phyloP scores from a whole-genome alignment of 2,113 vertebrate species.

The Megaceryle torquata region DNA sequence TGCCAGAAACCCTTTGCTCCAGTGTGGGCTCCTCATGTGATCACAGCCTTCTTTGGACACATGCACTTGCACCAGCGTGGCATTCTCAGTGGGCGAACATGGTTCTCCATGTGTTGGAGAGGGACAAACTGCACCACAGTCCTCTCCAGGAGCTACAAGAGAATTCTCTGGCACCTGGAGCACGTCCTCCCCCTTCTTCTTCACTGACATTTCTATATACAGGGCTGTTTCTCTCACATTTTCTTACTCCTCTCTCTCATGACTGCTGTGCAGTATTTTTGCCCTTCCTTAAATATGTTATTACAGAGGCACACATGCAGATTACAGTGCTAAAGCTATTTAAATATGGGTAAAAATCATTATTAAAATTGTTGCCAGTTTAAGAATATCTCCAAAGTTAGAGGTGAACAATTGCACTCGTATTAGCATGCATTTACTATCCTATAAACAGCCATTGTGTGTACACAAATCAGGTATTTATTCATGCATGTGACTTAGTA shows the following conservation, averaged over 20 bases:
- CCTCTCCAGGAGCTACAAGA: neutral
- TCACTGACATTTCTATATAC: too few relatives aligned
- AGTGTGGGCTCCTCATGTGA: rapidly evolving
- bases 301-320: neutral
- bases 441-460: neutral
- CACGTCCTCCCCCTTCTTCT: neutral
- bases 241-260: neutral
- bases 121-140: rapidly evolving
- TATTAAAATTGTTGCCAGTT: neutral
- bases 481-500: neutral
- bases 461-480: neutral
- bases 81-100: neutral
- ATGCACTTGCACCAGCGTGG: rapidly evolving
- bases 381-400: neutral
- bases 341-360: neutral
- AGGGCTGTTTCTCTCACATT: neutral
- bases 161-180: neutral
- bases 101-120: too few relatives aligned
- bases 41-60: neutral
- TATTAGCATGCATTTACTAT: neutral
- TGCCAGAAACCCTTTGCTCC: neutral
- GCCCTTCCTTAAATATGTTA: neutral
- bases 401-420: neutral
- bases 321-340: neutral
- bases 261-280: neutral